Percentiles rank a stretch among this genome's conserved stretches.
Conservation (phyloP, 2,797 vertebrate species). For the Geotrypetes seraphini region DNA sequence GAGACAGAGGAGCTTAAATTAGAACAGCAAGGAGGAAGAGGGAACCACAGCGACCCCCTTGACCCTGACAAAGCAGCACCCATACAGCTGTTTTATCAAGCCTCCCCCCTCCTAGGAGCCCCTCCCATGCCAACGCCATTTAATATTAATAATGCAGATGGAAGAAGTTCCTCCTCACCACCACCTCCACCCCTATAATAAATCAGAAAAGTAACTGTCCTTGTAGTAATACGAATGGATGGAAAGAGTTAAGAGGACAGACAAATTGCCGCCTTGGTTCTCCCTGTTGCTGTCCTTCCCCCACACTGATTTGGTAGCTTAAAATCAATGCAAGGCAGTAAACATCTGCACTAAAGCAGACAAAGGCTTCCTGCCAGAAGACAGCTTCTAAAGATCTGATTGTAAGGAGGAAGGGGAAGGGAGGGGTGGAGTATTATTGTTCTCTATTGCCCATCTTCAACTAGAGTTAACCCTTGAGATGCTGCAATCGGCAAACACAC, state of each 20-base stretch:
- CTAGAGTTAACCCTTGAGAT: neutral
- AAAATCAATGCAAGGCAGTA: conserved; percentile 48
- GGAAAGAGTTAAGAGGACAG: too few species aligned
- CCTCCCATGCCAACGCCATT: conserved; percentile 43
- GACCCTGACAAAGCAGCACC: conserved; percentile 52
- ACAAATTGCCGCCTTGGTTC: conserved; percentile 16
- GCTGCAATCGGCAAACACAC: too few species aligned
- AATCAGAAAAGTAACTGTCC: conserved; percentile 46
- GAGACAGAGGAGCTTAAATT: conserved; percentile 47
- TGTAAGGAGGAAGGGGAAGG: too few species aligned
- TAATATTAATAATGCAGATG: conserved; percentile 81
- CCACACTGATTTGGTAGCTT: conserved; percentile 36
- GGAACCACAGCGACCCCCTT: conserved; percentile 53
- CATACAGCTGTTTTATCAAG: conserved; percentile 58
- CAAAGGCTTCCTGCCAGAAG: conserved; percentile 44
- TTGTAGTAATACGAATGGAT: conserved; percentile 60
- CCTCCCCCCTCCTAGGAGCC: conserved; percentile 28
- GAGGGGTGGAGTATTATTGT: too few species aligned
- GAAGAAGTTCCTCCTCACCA: too few species aligned
- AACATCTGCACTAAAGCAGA: conserved; percentile 43
- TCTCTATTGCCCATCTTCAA: too few species aligned
- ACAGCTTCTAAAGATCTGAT: conserved; percentile 20
- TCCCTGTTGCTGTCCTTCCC: conserved; percentile 10
- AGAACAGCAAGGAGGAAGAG: too few species aligned
- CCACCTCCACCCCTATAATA: too few species aligned